Conservation (phyloP, 2,113 vertebrate species). For the Amblyornis subalaris region DNA sequence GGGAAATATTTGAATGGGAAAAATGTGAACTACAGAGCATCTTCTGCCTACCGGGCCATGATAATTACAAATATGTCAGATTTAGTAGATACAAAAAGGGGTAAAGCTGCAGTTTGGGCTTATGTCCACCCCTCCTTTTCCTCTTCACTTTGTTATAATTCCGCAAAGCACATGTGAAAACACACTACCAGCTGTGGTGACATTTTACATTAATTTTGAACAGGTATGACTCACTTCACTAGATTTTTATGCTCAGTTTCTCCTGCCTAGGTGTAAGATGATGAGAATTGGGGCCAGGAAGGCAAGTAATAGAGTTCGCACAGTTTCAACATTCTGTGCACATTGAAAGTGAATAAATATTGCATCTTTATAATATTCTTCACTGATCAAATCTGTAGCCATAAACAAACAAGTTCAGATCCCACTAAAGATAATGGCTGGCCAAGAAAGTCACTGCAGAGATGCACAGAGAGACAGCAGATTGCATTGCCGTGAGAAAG, state of each 20-base stretch:
- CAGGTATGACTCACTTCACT: neutral
- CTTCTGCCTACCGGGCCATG: neutral
- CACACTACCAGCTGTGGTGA: neutral
- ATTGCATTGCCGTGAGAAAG: neutral
- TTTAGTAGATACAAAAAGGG: neutral
- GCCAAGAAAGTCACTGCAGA: neutral
- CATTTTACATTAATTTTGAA: neutral
- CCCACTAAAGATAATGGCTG: neutral
- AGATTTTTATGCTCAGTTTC: neutral
- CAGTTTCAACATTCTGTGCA: neutral
- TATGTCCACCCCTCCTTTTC: neutral
- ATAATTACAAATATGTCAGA: neutral
- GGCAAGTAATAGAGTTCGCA: neutral
- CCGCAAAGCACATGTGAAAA: neutral
- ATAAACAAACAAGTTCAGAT: neutral
- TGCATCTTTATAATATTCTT: neutral
- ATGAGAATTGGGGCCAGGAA: neutral
- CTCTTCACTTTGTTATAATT: neutral
- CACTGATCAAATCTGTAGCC: neutral
- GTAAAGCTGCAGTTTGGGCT: neutral
- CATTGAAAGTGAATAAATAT: neutral
- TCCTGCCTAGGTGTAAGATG: neutral
- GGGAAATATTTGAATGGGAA: neutral
- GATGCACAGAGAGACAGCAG: neutral
- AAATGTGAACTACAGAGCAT: neutral